Base-by-base conservation (phyloP, 2,888 invertebrate genomes). In the Byasa hedistus region DNA sequence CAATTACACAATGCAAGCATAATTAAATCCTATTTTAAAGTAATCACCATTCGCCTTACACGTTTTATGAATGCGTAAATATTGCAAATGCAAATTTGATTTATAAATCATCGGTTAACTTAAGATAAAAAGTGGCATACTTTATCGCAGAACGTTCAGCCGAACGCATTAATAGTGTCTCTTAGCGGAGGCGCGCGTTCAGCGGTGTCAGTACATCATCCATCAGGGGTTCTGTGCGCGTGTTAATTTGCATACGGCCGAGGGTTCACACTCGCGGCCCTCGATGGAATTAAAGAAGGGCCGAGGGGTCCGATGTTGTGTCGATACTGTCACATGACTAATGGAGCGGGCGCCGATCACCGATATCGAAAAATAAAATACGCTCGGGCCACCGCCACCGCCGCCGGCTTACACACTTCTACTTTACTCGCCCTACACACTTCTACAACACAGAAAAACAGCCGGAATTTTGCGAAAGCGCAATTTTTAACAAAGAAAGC, bases 261-360 rank as follows among this genome's bases (percentile, higher is more conserved):
- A 81, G 77, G 77, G 79, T 81, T 77, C 77, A 80, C 80, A 80
- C 81, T 80, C 74, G 81, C 81, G 76, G 82, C 82, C 85, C 81
- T 81, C 85, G 83, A 81, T 84, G 84, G 86, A 85, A 84, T 86
- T 86, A 86, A 86, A 87, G 77, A 72, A 84, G 81, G 79, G 80
- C 80, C 81, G 80, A 80, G 85, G 84, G 85, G 83, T 80, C 77
- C 82, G 91, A 90, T 90, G 84, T 85, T 82, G 79, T 84, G 86
- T 89, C 87, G 91, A 91, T 91, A 90, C 81, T 89, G 91, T 91
- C 91, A 90, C 84, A 86, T 90, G 91, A 91, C 89, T 91, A 91
- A 91, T 91, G 91, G 90, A 85, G 85, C 86, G 83, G 89, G 89
- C 91, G 90, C 91, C 90, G 91, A 87, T 87, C 87, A 81, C 79